These are phyloP conservation scores for Crotalus horridus DNA, from an alignment of 2,113 vertebrate species.

Conservation along the genomic window DNA sequence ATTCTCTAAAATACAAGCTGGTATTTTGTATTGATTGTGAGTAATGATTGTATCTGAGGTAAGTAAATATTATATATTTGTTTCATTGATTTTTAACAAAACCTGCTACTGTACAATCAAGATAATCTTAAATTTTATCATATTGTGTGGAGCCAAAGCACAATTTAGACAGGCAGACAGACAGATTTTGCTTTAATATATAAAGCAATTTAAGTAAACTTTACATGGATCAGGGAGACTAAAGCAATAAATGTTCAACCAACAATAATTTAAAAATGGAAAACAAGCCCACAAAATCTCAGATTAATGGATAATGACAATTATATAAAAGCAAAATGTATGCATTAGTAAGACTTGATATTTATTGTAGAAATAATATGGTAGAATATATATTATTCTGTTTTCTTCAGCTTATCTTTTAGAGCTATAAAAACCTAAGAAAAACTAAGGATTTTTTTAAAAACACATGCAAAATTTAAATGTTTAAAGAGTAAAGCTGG, in stretches of 20 bases:
- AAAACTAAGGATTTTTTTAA: neutral
- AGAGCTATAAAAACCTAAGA: neutral
- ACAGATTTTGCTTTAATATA: neutral
- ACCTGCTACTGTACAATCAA: neutral
- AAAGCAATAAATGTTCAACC: neutral
- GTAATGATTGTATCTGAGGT: constrained; percentile 35
- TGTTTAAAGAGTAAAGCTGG: neutral
- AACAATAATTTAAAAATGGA: neutral
- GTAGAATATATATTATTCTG: neutral
- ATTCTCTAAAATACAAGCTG: constrained; percentile 58
- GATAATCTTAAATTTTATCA: neutral
- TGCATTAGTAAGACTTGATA: neutral
- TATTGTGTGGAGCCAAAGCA: neutral
- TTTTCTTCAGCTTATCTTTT: neutral
- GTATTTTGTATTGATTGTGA: constrained; percentile 25
- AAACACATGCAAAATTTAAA: neutral
- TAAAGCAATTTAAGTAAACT: neutral
- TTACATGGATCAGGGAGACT: neutral
- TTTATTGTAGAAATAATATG: neutral
- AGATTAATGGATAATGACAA: neutral
- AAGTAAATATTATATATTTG: neutral
- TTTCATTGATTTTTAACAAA: neutral
- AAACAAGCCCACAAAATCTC: neutral
- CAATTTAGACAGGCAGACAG: neutral
- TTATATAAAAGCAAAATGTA: neutral